Percentiles rank a stretch among this genome's conserved stretches.
Conservation (phyloP, 37 sponge, comb jelly and placozoan genomes). For the Cliona cf. orientalis region DNA sequence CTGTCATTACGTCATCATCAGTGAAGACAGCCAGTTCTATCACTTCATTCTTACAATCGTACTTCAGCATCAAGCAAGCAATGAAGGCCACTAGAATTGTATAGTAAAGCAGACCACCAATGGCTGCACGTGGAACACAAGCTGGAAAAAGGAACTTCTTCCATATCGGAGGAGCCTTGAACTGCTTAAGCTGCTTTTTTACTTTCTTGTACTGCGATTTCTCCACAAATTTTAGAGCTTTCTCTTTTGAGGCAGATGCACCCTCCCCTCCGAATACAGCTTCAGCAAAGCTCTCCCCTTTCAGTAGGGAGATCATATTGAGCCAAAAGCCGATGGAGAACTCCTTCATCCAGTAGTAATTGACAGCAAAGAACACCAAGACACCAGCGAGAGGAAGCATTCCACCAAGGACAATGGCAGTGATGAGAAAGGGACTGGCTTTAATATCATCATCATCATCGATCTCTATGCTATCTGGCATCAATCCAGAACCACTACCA, state of each 20-base stretch:
- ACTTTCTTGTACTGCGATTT: constrained; percentile 22
- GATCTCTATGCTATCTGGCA: too few species aligned
- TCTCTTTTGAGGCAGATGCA: constrained; percentile 3
- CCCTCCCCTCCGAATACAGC: constrained; percentile 44
- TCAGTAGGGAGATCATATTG: constrained; percentile 55
- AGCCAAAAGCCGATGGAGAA: constrained; percentile 53
- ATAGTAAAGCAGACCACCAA: constrained; percentile 21
- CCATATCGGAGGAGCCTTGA: constrained; percentile 4
- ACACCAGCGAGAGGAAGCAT: constrained; percentile 45
- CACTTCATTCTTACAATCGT: not conserved
- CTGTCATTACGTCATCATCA: constrained; percentile 8
- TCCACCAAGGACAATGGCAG: constrained; percentile 18
- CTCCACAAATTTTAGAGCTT: constrained; percentile 33
- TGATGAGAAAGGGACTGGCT: constrained; percentile 42
- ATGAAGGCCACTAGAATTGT: constrained; percentile 20
- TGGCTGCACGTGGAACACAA: constrained; percentile 13
- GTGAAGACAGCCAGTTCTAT: not conserved
- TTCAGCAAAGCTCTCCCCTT: constrained; percentile 43
- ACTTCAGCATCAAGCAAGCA: constrained; percentile 16
- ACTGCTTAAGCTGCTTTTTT: constrained; percentile 16
- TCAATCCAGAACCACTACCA: too few species aligned
- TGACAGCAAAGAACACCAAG: constrained; percentile 37
- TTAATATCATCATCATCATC: too few species aligned
- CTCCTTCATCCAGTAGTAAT: constrained; percentile 49
- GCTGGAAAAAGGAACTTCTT: constrained; percentile 27